Base-by-base conservation (phyloP, 1,140 invertebrate species). In the Drosophila mojavensis region DNA sequence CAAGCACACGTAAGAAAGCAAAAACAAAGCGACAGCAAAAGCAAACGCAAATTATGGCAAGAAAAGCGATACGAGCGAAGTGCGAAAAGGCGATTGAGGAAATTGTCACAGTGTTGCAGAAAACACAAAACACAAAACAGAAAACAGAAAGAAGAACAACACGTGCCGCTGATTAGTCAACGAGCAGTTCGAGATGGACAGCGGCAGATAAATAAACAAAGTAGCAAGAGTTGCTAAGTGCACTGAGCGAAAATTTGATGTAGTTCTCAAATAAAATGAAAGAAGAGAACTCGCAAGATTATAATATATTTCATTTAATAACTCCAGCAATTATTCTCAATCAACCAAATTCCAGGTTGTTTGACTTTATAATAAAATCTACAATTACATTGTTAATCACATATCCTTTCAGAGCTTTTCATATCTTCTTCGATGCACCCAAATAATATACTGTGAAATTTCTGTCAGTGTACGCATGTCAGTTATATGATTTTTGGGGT, bases 61-160 rank as follows among this genome's bases (percentile, higher is more conserved):
- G 48, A 67, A 72, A 67, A 45, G 55, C 54, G 58, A 75, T 75
- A 51, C 48, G 56, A 64, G 58, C 43, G 51, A 56, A 66, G 62
- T 63, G 68, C 33, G 62, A 63, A 58, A 62, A 72, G 63, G 66
- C 56, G 39, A 69, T 30, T 63, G 65, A 75, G 66, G 78, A 89
- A 88, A 89, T 84, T 89, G 84, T 84, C 84, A 84, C 70, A 78
- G 80, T 89, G 78, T 80, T 88, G 84, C 80, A 78, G 71, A 83
- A 67, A 78, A 84, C 15, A 17, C 0, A 15, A 20, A 15, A 17
- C 17, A 17, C 0, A 17, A 17, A 17, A 17, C 80, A 78, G 71
- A 83, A 67, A 78, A 84, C 15, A 45, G 2, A 15, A 20, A 15
- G 17, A 47, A 47, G 11, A 45, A 78, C 55, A 89, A 88, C 84